Percentiles rank a stretch among this genome's conserved stretches.
Evolutionary conservation across 2,797 vertebrate species (phyloP).

Genomic region (Miichthys miiuy): DNA sequence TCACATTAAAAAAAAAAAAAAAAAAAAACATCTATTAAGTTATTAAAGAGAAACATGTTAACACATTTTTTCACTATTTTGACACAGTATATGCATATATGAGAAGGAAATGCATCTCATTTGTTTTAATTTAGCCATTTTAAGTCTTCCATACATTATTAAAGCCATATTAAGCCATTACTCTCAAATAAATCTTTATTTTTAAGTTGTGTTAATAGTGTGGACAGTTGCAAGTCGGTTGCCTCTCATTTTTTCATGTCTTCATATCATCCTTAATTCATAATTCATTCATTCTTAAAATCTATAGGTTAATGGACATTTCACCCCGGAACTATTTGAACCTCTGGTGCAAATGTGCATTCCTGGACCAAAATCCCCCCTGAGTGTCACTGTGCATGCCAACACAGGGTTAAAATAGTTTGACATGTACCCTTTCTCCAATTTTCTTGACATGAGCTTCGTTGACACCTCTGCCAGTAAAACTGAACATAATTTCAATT

Average conservation of each 20-base stretch:
- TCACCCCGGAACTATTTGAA: conserved; percentile 1
- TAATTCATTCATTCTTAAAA: too few species aligned
- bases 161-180: neutral
- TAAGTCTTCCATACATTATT: too few species aligned
- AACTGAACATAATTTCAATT: conserved; percentile 60
- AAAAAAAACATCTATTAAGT: neutral
- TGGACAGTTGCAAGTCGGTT: conserved; percentile 7
- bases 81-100: neutral
- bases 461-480: conserved; percentile 58
- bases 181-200: neutral
- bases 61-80: neutral
- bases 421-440: conserved; percentile 43
- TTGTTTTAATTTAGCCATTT: neutral
- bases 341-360: conserved; percentile 13
- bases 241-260: conserved; percentile 6
- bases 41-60: neutral
- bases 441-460: conserved; percentile 44
- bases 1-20: neutral
- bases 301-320: neutral
- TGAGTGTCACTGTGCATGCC: conserved; percentile 28
- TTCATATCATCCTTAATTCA: neutral
- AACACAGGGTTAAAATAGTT: conserved; percentile 43
- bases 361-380: conserved; percentile 26
- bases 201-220: neutral
- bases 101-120: too few species aligned